Evolutionary conservation across 1,140 invertebrate genomes (phyloP), one percentile per base, ranked within the genome.

Genomic region (Euwallacea similis): DNA sequence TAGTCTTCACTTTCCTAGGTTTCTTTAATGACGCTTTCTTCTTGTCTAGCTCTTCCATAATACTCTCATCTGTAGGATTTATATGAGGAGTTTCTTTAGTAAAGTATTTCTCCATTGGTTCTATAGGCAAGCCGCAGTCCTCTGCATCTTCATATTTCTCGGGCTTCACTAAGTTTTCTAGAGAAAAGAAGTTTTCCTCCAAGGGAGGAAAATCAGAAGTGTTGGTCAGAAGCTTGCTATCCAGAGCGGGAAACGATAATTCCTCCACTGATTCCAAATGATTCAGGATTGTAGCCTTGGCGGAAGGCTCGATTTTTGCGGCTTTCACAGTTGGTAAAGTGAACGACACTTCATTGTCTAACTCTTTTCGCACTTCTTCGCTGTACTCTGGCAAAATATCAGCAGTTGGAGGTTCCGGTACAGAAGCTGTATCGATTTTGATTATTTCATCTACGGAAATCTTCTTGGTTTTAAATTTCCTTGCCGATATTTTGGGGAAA

Each of bases 1-100:
- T 81, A 4, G 79, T 47, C 69, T 81, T 81, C 0, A 79, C 79
- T 75, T 80, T 81, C 15, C 79, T 70, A 0, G n/a, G 46, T 43
- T 63, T 69, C 59, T 68, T 44, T 44, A 42, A 43, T 55, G 13
- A 47, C 55, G n/a, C 43, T 66, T 73, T 61, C n/a, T 66, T 61
- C 33, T 56, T 56, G 47, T 69, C 58, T 11, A 42, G 46, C 6
- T 61, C 50, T 64, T 79, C 77, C 47, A 76, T 76, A 3, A 73
- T 9, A 16, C 61, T 44, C 66, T 79, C 77, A 43, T 78, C 77
- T 8, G 73, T 15, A n/a, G n/a, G 3, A 16, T 16, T 15, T 56
- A 56, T 4, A 13, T n/a, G 2, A 15, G 54, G 16, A 6, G 62
- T 15, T 41, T 65, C 53, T 44, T 72, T 63, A 15, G 68, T 67